A percentile compares a stretch with the other conserved stretches of the same genome.
Evolutionary conservation across 2,797 vertebrate species (phyloP).

Genomic region (Lutjanus argentimaculatus): DNA sequence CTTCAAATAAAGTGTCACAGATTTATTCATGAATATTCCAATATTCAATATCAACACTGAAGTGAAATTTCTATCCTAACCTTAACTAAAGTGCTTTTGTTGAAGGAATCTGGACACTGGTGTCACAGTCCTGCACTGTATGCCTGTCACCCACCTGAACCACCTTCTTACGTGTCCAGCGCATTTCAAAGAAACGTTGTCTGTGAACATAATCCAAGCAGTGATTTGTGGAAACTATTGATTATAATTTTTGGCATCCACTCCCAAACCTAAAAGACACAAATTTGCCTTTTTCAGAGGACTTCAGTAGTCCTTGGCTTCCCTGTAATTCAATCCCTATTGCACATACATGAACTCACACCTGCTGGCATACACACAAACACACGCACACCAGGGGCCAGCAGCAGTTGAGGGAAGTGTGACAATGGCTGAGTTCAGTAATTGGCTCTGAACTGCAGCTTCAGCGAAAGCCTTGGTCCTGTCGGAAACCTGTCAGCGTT

Average conservation of each 20-base stretch:
- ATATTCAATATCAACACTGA: no score
- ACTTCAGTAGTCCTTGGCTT: conserved; percentile 3
- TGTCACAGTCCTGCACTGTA: no score
- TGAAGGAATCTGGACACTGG: no score
- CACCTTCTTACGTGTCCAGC: no score
- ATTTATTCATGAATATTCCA: no score
- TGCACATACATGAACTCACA: conserved; percentile 12
- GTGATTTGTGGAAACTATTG: not conserved
- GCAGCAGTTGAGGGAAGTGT: conserved; percentile 49
- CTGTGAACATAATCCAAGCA: no score
- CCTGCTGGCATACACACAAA: conserved; percentile 7
- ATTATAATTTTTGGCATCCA: conserved; percentile 30
- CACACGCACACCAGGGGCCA: conserved; percentile 15
- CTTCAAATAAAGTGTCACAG: no score
- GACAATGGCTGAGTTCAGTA: conserved; percentile 74
- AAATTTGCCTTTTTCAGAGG: not conserved
- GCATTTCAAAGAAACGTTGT: no score
- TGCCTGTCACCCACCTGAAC: no score
- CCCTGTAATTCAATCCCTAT: conserved; percentile 7
- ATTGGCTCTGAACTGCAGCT: conserved; percentile 79
- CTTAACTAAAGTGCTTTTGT: no score
- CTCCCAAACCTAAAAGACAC: conserved; percentile 7
- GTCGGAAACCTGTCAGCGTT: conserved; percentile 70
- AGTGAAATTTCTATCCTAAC: no score
- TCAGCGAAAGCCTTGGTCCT: conserved; percentile 74